Conservation (phyloP, 1,140 invertebrate species). For the Pentalonia nigronervosa region DNA sequence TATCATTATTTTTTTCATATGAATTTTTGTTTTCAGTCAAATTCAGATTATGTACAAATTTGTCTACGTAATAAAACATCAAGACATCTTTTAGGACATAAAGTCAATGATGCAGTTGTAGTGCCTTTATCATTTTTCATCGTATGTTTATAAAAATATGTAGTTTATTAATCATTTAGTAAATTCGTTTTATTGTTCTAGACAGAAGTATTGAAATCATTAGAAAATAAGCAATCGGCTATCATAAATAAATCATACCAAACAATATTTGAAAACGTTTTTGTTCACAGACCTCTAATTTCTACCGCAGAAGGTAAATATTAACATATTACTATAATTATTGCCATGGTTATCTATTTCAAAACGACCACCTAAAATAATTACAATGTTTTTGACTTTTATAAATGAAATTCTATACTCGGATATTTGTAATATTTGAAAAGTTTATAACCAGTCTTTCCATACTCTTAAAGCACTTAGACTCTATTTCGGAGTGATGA, state of each 20-base stretch:
- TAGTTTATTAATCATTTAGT: background rate
- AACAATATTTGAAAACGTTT: constrained; percentile 43
- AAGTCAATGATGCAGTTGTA: constrained; percentile 34
- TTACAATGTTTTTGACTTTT: background rate
- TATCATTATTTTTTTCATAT: background rate
- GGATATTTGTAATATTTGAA: background rate
- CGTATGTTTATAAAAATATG: background rate
- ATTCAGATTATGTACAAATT: constrained; percentile 2
- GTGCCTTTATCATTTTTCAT: constrained; percentile 52
- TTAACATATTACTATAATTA: background rate
- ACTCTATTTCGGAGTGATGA: too few species aligned
- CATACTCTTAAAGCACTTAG: background rate
- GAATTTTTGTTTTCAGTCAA: constrained; percentile 12
- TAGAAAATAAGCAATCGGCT: background rate
- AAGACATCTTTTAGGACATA: constrained; percentile 56
- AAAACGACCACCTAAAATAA: background rate
- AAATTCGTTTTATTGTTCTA: constrained; percentile 32
- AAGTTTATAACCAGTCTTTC: background rate
- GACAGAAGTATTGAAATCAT: constrained; percentile 24
- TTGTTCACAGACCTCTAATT: constrained; percentile 23
- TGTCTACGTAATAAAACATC: constrained; percentile 45
- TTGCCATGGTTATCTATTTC: background rate
- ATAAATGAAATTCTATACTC: background rate
- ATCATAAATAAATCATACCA: background rate
- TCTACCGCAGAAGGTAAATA: constrained; percentile 20